Evolutionary conservation across 2,113 vertebrate species (phyloP).

Genomic region (Calonectris borealis): DNA sequence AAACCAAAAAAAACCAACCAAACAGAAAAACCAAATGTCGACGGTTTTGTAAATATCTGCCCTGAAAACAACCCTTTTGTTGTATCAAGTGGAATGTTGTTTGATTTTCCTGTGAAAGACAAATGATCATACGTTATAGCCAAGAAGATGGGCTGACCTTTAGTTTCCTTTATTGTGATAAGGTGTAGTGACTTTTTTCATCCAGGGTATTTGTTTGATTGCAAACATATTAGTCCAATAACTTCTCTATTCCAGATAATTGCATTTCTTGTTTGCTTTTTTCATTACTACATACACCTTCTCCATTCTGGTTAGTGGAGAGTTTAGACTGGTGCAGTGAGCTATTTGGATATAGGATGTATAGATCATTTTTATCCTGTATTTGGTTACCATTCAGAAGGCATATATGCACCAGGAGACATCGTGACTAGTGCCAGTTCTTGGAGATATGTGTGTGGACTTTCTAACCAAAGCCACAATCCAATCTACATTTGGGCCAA

Average conservation of each 20-base stretch:
- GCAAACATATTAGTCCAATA: background rate
- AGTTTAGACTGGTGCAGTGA: background rate
- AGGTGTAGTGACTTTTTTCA: background rate
- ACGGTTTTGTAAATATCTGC: background rate
- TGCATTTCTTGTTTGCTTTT: background rate
- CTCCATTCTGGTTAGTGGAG: background rate
- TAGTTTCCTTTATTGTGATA: background rate
- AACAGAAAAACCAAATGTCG: accelerated
- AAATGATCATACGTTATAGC: background rate
- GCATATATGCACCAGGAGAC: background rate
- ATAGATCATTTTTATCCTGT: background rate
- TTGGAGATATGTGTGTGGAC: background rate
- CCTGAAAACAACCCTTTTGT: background rate
- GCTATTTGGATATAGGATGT: background rate
- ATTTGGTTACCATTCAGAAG: background rate
- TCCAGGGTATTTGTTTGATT: background rate
- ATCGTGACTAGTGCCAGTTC: background rate
- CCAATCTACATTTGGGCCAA: background rate
- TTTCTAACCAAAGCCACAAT: background rate
- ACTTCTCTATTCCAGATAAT: background rate
- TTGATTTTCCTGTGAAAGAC: background rate
- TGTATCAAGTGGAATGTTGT: background rate
- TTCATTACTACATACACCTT: background rate
- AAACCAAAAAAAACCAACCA: too few relatives aligned
- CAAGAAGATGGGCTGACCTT: background rate